Evolutionary conservation across 1,140 invertebrate species (phyloP), one percentile per base, ranked within the genome.

Genomic region (Lepidostoma basale): DNA sequence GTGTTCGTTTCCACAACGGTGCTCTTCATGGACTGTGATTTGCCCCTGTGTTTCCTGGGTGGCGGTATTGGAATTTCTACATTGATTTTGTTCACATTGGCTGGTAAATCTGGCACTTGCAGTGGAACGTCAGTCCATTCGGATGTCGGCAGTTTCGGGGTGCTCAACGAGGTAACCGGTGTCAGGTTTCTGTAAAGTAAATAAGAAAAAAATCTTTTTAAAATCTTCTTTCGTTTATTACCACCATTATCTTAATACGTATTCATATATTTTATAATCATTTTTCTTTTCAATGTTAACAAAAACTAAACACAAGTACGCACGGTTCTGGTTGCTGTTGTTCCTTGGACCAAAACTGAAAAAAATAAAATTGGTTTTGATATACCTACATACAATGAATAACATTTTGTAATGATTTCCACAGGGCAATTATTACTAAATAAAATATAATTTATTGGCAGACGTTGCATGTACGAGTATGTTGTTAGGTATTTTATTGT

Each of bases 21-120:
- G 10, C 52, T 63, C 36, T 63, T 26, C 5, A 63, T 16, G 4
- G 59, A 26, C 30, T 25, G 36, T 3, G 40, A 33, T 49, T 63
- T 73, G 1, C 36, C 63, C 39, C 49, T 70, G n/a, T 73, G 58
- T 36, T 66, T 66, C 20, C 67, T 70, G 6, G 71, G 67, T 1
- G 71, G 71, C 23, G 68, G 63, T 33, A 67, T 49, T 14, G 71
- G 71, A 16, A 49, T 54, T 12, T 62, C 28, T 9, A n/a, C 23
- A 12, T 64, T 23, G 9, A 18, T 63, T 33, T 63, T 49, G 1
- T 20, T 18, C 16, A 33, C 33, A 26, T 36, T 63, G 3, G 14
- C 12, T 18, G 59, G 22, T n/a, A n/a, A 14, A 28, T 65, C 52
- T 5, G 47, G 63, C 6, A 65, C 63, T 33, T 67, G 62, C 10